Percentiles rank a stretch among this genome's conserved stretches.
Conservation (phyloP, 1,140 invertebrate species). For the Lysiphlebus fabarum region DNA sequence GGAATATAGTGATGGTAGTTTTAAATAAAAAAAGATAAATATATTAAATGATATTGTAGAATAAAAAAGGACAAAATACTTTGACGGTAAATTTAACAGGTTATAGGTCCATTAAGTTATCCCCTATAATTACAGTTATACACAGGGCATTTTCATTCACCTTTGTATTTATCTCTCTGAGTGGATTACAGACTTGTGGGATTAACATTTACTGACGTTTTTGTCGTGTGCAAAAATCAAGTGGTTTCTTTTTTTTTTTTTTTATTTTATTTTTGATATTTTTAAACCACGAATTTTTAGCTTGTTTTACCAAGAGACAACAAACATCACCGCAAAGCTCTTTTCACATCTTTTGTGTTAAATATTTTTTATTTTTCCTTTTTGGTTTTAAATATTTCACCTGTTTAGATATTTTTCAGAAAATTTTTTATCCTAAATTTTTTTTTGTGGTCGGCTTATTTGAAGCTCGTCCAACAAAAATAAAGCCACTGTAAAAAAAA, state of each 20-base stretch:
- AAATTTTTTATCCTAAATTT: too few species aligned
- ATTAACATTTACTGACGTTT: constrained; percentile 42
- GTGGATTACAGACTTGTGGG: constrained; percentile 44
- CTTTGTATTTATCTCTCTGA: constrained; percentile 26
- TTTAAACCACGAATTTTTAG: constrained; percentile 2
- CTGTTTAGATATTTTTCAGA: too few species aligned
- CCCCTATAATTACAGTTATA: constrained; percentile 47
- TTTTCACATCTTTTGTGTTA: constrained; percentile 2
- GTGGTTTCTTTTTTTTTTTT: constrained; percentile 10
- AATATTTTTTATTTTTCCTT: background rate
- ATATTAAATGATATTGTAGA: constrained; percentile 16
- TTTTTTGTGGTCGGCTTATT: too few species aligned
- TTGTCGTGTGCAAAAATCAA: constrained; percentile 37
- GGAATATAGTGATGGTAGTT: background rate
- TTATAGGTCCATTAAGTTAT: constrained; percentile 48
- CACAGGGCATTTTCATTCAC: constrained; percentile 40
- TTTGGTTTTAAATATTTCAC: background rate
- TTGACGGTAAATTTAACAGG: constrained; percentile 23
- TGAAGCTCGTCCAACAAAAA: too few species aligned
- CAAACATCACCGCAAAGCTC: constrained; percentile 1
- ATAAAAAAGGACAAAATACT: constrained; percentile 17
- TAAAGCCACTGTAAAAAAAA: too few species aligned
- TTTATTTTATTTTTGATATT: background rate
- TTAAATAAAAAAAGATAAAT: constrained; percentile 9
- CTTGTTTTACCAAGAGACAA: background rate